phyloP scores from a whole-genome alignment of 2,888 invertebrate species.

The Syrista parreyssii region DNA sequence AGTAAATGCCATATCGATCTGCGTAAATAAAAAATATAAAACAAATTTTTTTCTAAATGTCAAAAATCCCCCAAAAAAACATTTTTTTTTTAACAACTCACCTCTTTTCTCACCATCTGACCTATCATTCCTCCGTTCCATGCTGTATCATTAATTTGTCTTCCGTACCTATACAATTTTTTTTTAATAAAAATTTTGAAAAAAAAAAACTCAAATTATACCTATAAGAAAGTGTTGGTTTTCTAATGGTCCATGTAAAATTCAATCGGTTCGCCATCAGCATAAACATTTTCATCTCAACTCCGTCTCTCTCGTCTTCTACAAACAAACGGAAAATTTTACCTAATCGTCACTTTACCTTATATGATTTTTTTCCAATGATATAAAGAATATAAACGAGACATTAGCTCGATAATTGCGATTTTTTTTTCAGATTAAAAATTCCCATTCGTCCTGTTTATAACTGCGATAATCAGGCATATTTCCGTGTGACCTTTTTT shows the following conservation, averaged over 20 bases:
- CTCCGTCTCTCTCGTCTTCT: conserved; percentile 53
- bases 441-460: background rate
- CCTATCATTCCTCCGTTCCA: conserved; percentile 55
- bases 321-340: background rate
- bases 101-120: conserved; percentile 40
- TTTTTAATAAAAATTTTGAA: background rate
- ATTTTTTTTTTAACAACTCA: conserved; percentile 8
- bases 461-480: background rate
- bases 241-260: conserved; percentile 51
- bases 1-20: conserved; percentile 56
- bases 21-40: background rate
- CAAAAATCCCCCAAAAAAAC: background rate
- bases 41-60: conserved; percentile 10
- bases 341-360: conserved; percentile 1
- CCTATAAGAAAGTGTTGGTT: conserved; percentile 41
- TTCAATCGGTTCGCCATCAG: conserved; percentile 52
- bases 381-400: background rate
- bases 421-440: background rate
- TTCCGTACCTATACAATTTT: conserved; percentile 44
- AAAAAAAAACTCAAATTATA: conserved; percentile 19
- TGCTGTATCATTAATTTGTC: conserved; percentile 35
- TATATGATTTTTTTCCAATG: background rate
- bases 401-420: background rate
- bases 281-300: conserved; percentile 50
- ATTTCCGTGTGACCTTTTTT: background rate